Base-by-base conservation (phyloP, 2,888 invertebrate genomes). In the Sympetrum striolatum region DNA sequence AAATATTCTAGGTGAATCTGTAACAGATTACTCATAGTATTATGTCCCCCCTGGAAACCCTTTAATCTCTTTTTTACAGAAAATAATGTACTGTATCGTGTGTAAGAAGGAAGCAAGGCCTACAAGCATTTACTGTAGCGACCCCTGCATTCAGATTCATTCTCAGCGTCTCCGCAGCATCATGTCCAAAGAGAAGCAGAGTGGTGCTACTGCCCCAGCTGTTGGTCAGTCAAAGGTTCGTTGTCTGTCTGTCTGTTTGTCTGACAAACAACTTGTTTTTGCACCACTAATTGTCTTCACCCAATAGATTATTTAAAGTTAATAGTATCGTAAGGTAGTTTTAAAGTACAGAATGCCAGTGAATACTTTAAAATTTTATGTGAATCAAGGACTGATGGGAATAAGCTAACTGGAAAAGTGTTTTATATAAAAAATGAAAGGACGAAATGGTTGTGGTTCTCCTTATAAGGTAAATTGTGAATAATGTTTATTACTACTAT, bases 71-170 rank as follows among this genome's bases (percentile, higher is more conserved):
- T 86, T 86, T 60, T 86, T 86, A 86, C 86, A 86, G 86, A 86
- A 81, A 91, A 94, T 91, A 92, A 94, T 95, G 15, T 94, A 94
- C 91, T 98, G 98, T 93, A 96, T 97, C 90, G 97, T 97, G 22
- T 98, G 98, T 93, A 97, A 97, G 93, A 94, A 93, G 91, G 94
- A 96, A 31, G 96, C 97, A 0, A 95, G 97, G n/a, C 95, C 95
- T n/a, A 97, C 96, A 93, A 97, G 97, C 90, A 97, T 98, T 92
- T 98, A 98, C 94, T 99, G 98, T 93, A 97, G 98, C 92, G 97
- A 98, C 92, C 95, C 96, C 58, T 99, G 98, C 93, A 97, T 98
- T 92, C 95, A 97, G 91, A 96, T 96, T 92, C 98, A 98, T 94
- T 97, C 98, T 1, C 96, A 97, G 92, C 97, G 96, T 92, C 93